phyloP scores from a whole-genome alignment of 2,113 vertebrate genomes.

The Patagioenas fasciata region DNA sequence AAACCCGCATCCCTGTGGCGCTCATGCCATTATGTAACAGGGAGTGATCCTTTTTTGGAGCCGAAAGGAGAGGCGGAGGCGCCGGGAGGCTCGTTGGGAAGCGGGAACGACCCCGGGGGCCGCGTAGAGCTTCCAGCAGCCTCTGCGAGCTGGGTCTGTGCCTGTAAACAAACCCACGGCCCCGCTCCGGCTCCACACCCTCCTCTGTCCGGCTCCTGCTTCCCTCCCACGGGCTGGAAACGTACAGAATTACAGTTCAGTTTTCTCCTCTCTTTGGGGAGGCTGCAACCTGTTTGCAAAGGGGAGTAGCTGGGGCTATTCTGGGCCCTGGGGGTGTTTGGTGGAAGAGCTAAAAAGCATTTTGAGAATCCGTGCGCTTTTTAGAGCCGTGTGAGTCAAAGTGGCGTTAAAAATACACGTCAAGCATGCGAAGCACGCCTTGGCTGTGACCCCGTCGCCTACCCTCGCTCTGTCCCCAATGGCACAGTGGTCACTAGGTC shows the following conservation, averaged over 20 bases:
- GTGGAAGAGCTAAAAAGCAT: slow-evolving; percentile 13
- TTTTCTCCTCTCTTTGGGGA: not conserved
- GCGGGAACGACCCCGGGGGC: not conserved
- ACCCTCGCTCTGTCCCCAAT: not conserved
- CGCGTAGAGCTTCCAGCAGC: slow-evolving; percentile 28
- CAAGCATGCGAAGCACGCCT: fast-evolving
- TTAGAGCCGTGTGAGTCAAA: slow-evolving; percentile 50
- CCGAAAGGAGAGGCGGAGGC: not conserved
- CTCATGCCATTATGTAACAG: slow-evolving; percentile 72
- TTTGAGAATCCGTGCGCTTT: slow-evolving; percentile 19
- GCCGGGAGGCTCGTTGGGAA: not conserved
- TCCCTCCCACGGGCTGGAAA: not conserved
- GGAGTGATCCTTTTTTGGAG: slow-evolving; percentile 66
- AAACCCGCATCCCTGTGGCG: not conserved
- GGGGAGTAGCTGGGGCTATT: slow-evolving; percentile 11
- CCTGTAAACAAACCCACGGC: slow-evolving; percentile 42
- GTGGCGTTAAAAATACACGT: slow-evolving; percentile 51
- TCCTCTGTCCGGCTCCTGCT: not conserved
- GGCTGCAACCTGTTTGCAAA: not conserved
- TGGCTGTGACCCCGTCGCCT: not conserved
- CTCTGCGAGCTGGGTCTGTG: not conserved
- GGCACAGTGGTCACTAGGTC: not conserved
- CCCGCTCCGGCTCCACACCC: not conserved
- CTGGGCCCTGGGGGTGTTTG: not conserved
- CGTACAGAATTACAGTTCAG: no score